These are phyloP conservation scores for Thamnophis elegans DNA, from an alignment of 2,797 vertebrate species.

Conservation along the genomic window DNA sequence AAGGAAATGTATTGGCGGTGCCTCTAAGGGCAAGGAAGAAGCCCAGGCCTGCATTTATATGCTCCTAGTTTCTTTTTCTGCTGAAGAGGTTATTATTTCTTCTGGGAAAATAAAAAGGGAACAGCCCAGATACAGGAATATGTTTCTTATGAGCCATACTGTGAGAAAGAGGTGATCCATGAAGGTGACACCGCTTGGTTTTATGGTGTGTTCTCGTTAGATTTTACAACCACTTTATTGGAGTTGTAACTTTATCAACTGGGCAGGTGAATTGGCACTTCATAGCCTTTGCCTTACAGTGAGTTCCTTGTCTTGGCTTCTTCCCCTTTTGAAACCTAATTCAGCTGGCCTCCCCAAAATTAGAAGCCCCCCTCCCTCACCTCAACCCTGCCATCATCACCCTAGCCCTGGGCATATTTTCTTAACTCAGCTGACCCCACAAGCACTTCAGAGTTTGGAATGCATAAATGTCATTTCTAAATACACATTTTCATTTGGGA, in stretches of 20 bases:
- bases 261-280: background rate
- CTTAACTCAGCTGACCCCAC: background rate
- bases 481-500: constrained; percentile 17
- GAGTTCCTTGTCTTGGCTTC: background rate
- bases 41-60: background rate
- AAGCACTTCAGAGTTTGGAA: background rate
- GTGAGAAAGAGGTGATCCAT: background rate
- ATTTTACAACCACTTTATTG: background rate
- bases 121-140: background rate
- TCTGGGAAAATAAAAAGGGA: background rate
- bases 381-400: background rate
- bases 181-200: background rate
- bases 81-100: background rate
- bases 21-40: background rate
- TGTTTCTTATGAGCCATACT: background rate
- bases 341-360: background rate
- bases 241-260: background rate
- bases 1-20: background rate
- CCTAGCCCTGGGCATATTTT: background rate
- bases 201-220: background rate
- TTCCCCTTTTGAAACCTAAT: background rate
- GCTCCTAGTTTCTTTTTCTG: background rate
- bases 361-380: too few species aligned
- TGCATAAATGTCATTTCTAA: constrained; percentile 21
- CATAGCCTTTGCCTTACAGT: background rate